These are phyloP conservation scores for Pandemis cinnamomeana DNA, from an alignment of 2,888 invertebrate genomes.

Conservation along the genomic window DNA sequence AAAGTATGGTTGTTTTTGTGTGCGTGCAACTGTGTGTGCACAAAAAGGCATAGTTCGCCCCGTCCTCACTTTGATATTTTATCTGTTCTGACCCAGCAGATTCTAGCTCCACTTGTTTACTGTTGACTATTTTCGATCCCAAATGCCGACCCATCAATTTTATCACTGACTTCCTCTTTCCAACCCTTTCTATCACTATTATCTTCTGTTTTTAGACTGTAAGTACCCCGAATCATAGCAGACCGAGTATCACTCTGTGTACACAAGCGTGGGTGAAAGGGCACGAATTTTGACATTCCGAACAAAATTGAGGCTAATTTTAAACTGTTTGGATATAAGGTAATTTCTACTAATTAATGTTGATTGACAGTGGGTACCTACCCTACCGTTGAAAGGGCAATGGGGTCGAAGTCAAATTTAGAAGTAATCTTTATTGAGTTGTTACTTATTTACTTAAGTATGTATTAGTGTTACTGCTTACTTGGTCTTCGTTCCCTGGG, in stretches of 20 bases:
- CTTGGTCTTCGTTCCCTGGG: too few relatives aligned
- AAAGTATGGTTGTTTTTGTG: too few relatives aligned
- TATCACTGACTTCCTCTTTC: background rate
- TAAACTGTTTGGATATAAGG: conserved; percentile 9
- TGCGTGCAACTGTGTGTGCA: too few relatives aligned
- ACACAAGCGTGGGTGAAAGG: conserved; percentile 17
- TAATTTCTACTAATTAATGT: conserved; percentile 10
- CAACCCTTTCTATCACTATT: background rate
- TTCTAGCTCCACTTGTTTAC: too few relatives aligned
- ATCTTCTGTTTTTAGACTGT: background rate
- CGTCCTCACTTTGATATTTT: too few relatives aligned
- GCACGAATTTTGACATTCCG: conserved; percentile 3
- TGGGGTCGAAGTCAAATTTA: background rate
- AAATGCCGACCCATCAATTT: background rate
- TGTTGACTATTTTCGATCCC: background rate
- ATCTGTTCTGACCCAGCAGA: too few relatives aligned
- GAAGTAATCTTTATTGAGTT: background rate
- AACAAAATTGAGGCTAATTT: conserved; percentile 19
- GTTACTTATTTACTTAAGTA: background rate
- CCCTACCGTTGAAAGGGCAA: background rate
- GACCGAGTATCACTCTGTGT: conserved; percentile 3
- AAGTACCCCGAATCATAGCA: background rate
- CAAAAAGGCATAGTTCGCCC: too few relatives aligned
- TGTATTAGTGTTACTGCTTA: too few relatives aligned
- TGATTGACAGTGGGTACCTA: background rate